These are phyloP conservation scores for Philantomba maxwellii DNA, from an alignment of 2,113 vertebrate genomes.

Conservation along the genomic window DNA sequence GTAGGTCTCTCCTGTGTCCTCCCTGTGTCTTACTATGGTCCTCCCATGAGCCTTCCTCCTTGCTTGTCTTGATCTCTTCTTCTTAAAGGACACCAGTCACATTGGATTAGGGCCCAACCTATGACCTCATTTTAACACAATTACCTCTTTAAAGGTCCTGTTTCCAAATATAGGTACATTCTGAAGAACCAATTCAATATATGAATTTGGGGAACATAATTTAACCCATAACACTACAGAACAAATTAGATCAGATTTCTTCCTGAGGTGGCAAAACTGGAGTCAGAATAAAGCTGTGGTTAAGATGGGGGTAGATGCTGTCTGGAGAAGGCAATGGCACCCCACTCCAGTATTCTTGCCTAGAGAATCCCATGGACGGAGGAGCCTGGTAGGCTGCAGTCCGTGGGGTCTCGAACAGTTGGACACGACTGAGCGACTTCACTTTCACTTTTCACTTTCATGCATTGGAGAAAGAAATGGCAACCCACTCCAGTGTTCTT, in stretches of 20 bases:
- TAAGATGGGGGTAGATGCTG: not conserved
- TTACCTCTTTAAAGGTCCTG: not conserved
- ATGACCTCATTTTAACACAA: not conserved
- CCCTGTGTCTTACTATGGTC: rapidly evolving
- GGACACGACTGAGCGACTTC: too few relatives aligned
- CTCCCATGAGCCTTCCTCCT: rapidly evolving
- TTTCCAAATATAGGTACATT: not conserved
- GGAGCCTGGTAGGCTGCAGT: too few relatives aligned
- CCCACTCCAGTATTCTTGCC: too few relatives aligned
- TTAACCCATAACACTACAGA: not conserved
- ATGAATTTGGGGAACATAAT: not conserved
- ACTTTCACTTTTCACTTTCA: too few relatives aligned
- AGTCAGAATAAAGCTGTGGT: not conserved
- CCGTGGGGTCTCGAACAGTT: too few relatives aligned
- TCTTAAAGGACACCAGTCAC: not conserved
- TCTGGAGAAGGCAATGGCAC: too few relatives aligned
- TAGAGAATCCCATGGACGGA: too few relatives aligned
- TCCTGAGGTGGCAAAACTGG: not conserved
- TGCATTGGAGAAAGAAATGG: too few relatives aligned
- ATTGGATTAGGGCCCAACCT: not conserved
- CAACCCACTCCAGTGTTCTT: too few relatives aligned
- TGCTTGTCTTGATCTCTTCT: too few relatives aligned
- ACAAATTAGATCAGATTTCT: not conserved
- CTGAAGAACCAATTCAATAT: not conserved
- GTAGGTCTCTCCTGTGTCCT: rapidly evolving